Percentiles rank a stretch among this genome's conserved stretches.
Evolutionary conservation across 1,140 invertebrate genomes (phyloP).

Genomic region (Lucilia sericata): DNA sequence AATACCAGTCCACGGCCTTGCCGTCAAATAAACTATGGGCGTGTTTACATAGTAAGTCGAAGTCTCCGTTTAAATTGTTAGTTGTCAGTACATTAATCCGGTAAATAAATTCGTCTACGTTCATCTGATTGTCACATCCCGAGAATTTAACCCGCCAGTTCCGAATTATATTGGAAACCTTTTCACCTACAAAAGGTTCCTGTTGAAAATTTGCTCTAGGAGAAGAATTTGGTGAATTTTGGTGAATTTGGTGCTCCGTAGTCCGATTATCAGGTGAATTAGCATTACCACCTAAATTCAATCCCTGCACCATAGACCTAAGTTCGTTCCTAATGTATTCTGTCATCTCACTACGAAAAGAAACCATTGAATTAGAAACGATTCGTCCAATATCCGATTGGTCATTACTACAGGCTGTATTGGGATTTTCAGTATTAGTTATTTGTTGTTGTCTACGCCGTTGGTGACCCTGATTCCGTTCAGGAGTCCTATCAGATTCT

Average conservation of each 20-base stretch:
- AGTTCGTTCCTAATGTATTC: neutral
- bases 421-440: too few species aligned
- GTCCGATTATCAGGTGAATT: neutral
- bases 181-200: neutral
- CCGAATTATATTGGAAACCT: neutral
- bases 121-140: neutral
- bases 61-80: neutral
- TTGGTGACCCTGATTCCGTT: too few species aligned
- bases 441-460: too few species aligned
- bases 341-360: neutral
- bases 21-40: slow-evolving; percentile 13
- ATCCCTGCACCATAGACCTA: neutral
- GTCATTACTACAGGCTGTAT: too few species aligned
- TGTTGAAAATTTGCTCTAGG: neutral
- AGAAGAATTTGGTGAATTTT: neutral
- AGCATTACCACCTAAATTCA: neutral
- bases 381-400: too few species aligned
- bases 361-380: too few species aligned
- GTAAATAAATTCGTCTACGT: slow-evolving; percentile 4
- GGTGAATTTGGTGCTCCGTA: too few species aligned
- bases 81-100: neutral
- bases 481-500: too few species aligned
- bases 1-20: slow-evolving; percentile 28
- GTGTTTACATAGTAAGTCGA: neutral
- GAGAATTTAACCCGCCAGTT: neutral